A percentile compares a stretch with the other conserved stretches of the same genome.
phyloP scores from a whole-genome alignment of 2,797 vertebrate species.

The Coracias cyanogaster region DNA sequence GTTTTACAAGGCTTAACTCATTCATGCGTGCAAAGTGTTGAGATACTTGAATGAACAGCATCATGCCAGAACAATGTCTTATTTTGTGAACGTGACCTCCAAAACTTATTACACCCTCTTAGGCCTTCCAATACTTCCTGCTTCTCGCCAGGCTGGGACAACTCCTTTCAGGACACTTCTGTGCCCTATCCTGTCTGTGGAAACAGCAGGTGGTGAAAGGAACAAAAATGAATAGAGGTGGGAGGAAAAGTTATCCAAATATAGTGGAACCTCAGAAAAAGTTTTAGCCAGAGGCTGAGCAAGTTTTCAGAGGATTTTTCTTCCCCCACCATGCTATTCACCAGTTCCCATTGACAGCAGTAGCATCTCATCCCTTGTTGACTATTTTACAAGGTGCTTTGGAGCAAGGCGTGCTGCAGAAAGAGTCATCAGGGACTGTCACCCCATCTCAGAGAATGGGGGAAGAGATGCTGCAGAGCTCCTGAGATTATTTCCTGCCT shows the following conservation, averaged over 20 bases:
- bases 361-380: accelerated
- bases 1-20: conserved; percentile 45
- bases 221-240: conserved; percentile 42
- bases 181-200: not conserved
- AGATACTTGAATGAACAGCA: conserved; percentile 41
- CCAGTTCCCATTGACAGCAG: not conserved
- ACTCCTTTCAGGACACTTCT: conserved; percentile 2
- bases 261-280: not conserved
- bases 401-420: not conserved
- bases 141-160: conserved; percentile 32
- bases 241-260: conserved; percentile 54
- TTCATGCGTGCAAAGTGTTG: conserved; percentile 25
- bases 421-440: not conserved
- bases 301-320: not conserved
- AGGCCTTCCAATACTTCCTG: conserved; percentile 57
- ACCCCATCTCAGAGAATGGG: not conserved
- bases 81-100: conserved; percentile 35
- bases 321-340: not conserved
- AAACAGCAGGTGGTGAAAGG: conserved; percentile 54
- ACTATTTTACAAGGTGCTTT: accelerated
- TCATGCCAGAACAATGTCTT: conserved; percentile 19
- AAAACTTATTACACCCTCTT: conserved; percentile 56
- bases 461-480: not conserved
- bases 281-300: not conserved
- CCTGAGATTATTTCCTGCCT: not conserved